Conservation (phyloP, 2,797 vertebrate species). For the Oryzias dopingdopingensis region DNA sequence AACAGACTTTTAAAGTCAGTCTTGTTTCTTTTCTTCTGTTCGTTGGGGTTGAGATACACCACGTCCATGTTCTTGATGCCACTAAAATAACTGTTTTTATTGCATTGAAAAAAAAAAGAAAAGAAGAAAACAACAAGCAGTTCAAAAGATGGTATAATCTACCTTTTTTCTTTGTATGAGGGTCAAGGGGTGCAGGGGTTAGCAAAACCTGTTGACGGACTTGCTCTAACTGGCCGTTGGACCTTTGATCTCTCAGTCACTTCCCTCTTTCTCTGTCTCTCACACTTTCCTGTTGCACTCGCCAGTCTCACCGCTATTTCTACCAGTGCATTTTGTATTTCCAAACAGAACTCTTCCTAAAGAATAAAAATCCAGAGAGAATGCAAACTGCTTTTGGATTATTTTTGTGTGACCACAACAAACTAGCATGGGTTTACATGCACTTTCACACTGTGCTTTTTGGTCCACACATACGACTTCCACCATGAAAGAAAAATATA, state of each 20-base stretch:
- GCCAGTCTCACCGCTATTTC: slow-evolving; percentile 79
- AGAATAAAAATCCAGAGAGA: slow-evolving; percentile 81
- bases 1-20: slow-evolving; percentile 67
- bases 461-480: no score
- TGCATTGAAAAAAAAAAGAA: slow-evolving; percentile 41
- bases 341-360: slow-evolving; percentile 81
- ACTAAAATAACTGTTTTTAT: slow-evolving; percentile 70
- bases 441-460: no score
- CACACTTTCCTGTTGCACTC: slow-evolving; percentile 67
- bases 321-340: slow-evolving; percentile 86
- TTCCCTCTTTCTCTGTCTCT: slow-evolving; percentile 53
- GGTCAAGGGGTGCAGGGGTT: slow-evolving; percentile 67
- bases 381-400: slow-evolving; percentile 59
- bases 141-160: slow-evolving; percentile 63
- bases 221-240: slow-evolving; percentile 60
- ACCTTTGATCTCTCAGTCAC: slow-evolving; percentile 64
- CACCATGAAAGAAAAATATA: no score
- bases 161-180: slow-evolving; percentile 53
- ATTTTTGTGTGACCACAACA: no score
- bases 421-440: no score
- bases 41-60: slow-evolving; percentile 79
- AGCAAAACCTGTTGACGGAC: slow-evolving; percentile 61
- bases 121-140: slow-evolving; percentile 63
- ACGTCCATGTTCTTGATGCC: slow-evolving; percentile 77
- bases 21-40: slow-evolving; percentile 65